Evolutionary conservation across 2,797 vertebrate genomes (phyloP), one percentile per base, ranked within the genome.

Genomic region (Hydrocynus forskahlii): DNA sequence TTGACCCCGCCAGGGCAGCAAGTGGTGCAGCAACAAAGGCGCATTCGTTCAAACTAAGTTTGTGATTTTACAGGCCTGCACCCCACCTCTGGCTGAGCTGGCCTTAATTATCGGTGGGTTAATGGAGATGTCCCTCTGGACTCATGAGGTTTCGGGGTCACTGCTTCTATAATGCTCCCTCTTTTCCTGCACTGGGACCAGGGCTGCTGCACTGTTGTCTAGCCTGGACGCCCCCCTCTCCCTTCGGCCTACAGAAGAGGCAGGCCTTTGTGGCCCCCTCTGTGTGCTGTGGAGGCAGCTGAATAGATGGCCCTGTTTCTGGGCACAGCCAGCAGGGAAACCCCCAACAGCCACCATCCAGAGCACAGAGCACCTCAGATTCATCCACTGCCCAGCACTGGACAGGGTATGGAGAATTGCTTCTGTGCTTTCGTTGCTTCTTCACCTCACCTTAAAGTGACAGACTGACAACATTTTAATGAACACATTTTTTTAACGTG

Each of bases 251-350:
- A 55, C 76, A 80, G 69, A 78, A 87, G 81, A 86, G 84, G 70
- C 76, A 57, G 69, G 79, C 52, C 81, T 83, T 86, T 87, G 84
- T 87, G 64, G 43, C 63, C 50, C 76, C 68, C 69, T 64, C 60
- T 77, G 67, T 79, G 38, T 78, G 80, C 76, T 50, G 76, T 71
- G 69, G 43, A 80, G 79, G 57, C 52, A 57, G 60, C 78, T 83
- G 80, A 87, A 87, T 83, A 67, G 82, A 75, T 81, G 72, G 71
- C 70, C 76, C 82, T 86, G 74, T 82, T 78, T 84, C 64, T 81
- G 62, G 74, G 48, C 29, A 78, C 48, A 60, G 72, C 40, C 43
- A 79, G 81, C 3, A 76, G 17, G 79, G 76, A 64, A 81, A 84
- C 38, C 55, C 16, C 85, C 38, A 40, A 78, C 78, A 75, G 64